Evolutionary conservation across 2,797 vertebrate genomes (phyloP).

Genomic region (Acipenser oxyrinchus): DNA sequence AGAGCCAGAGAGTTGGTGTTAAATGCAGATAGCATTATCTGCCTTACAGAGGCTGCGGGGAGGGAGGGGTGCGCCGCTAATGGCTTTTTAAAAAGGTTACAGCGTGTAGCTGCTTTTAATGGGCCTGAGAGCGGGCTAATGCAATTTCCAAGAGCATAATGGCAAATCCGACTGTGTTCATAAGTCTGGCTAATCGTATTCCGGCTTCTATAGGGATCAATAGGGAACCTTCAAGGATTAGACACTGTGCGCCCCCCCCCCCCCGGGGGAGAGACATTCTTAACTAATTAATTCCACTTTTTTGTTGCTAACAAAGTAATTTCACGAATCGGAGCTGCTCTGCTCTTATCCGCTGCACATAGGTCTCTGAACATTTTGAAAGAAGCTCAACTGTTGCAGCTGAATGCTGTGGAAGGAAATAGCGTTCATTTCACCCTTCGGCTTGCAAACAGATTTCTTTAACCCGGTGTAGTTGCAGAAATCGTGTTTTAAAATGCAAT

Average conservation of each 20-base stretch:
- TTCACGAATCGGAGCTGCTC: too few species aligned
- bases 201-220: constrained; percentile 3
- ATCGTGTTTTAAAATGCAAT: too few species aligned
- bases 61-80: constrained; percentile 37
- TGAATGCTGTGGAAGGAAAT: too few species aligned
- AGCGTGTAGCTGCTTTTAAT: constrained; percentile 70
- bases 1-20: constrained; percentile 46
- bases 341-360: too few species aligned
- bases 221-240: not conserved
- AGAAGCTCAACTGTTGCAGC: too few species aligned
- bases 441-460: too few species aligned
- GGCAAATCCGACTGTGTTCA: constrained; percentile 32
- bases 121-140: constrained; percentile 67
- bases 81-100: constrained; percentile 75
- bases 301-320: too few species aligned
- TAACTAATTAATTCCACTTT: too few species aligned
- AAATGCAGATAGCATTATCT: constrained; percentile 52
- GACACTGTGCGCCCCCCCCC: not conserved
- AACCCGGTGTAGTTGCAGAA: too few species aligned
- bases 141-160: constrained; percentile 71
- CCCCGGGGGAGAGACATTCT: not conserved
- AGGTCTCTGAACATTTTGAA: too few species aligned
- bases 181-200: constrained; percentile 2
- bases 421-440: too few species aligned
- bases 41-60: constrained; percentile 28